Evolutionary conservation across 2,888 invertebrate genomes (phyloP).

Genomic region (Eretmocerus hayati): DNA sequence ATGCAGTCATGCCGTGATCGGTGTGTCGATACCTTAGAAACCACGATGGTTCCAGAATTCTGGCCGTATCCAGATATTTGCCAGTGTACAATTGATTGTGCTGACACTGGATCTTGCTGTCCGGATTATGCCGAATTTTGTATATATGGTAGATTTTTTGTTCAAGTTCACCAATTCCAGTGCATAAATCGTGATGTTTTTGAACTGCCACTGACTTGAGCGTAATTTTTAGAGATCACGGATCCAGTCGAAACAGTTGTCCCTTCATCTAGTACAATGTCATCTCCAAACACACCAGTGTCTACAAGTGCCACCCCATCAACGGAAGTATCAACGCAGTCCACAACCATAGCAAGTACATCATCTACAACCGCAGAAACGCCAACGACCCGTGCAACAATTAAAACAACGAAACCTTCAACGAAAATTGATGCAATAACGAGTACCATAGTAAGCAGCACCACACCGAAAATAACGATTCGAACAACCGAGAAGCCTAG

Average conservation of each 20-base stretch:
- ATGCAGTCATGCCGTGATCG: conserved; percentile 39
- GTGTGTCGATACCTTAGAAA: conserved; percentile 29
- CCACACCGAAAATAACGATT: not conserved
- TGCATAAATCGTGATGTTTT: too few species aligned
- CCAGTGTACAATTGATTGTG: conserved; percentile 56
- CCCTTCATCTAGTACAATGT: not conserved
- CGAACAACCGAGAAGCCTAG: not conserved
- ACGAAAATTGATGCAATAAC: not conserved
- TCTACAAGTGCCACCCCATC: too few species aligned
- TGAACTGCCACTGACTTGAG: not conserved
- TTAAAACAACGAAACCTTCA: not conserved
- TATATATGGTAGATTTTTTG: conserved; percentile 41
- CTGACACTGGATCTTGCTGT: conserved; percentile 56
- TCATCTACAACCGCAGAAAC: not conserved
- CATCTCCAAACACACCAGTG: too few species aligned
- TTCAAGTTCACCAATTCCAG: not conserved
- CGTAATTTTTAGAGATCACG: not conserved
- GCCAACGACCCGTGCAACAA: not conserved
- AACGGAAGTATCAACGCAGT: too few species aligned
- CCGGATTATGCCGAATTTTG: conserved; percentile 60
- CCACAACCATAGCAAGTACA: not conserved
- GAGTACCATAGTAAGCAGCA: not conserved
- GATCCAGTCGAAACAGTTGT: not conserved
- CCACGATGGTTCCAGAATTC: conserved; percentile 17
- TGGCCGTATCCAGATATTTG: conserved; percentile 46